A percentile compares a stretch with the other conserved stretches of the same genome.
These are phyloP conservation scores for Pitangus sulphuratus DNA, from an alignment of 2,797 vertebrate species.

Conservation along the genomic window DNA sequence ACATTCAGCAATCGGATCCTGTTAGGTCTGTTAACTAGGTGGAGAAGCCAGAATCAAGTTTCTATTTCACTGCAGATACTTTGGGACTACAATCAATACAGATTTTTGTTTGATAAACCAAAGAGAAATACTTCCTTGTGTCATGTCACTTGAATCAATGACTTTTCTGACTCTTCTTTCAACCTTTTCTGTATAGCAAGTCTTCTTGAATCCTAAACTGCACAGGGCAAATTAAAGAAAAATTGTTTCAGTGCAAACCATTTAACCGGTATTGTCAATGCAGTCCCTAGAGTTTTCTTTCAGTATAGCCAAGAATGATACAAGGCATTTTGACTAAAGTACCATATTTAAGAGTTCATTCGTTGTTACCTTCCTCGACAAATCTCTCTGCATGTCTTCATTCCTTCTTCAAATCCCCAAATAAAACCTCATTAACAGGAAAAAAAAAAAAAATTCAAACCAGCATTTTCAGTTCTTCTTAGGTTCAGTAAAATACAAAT, in stretches of 20 bases:
- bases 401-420: neutral
- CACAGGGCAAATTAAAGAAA: neutral
- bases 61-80: neutral
- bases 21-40: neutral
- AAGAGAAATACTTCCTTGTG: neutral
- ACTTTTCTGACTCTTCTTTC: neutral
- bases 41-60: neutral
- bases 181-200: neutral
- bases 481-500: neutral
- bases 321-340: neutral
- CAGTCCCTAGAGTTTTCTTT: neutral
- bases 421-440: neutral
- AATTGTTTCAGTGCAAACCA: neutral
- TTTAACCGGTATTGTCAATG: neutral
- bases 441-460: neutral
- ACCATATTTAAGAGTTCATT: neutral
- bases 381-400: neutral
- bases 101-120: neutral
- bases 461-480: neutral
- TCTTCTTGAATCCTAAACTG: neutral
- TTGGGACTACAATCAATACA: neutral
- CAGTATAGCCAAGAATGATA: neutral
- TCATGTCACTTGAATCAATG: neutral
- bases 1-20: neutral
- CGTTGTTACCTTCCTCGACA: neutral